Conservation (phyloP, 2,113 vertebrate genomes). For the Misgurnus anguillicaudatus region DNA sequence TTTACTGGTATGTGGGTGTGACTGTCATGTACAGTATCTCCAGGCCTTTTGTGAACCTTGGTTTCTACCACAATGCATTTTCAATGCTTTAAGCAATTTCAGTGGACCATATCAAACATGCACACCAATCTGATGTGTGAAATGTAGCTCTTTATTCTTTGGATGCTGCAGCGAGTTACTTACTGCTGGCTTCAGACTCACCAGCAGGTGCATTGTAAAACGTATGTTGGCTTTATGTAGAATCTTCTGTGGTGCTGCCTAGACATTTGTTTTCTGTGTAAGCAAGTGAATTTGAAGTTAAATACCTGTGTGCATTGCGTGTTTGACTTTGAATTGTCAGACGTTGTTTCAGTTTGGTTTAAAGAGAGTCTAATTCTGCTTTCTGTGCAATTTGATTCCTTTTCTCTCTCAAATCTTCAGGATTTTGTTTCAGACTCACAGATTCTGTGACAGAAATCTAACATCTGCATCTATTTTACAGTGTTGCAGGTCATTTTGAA, state of each 20-base stretch:
- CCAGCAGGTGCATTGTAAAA: not conserved
- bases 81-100: not conserved
- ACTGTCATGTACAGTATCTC: not conserved
- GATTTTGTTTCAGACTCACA: conserved; percentile 21
- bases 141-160: conserved; percentile 4
- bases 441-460: conserved; percentile 22
- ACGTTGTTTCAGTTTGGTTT: not conserved
- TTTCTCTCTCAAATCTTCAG: conserved; percentile 19
- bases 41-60: conserved; percentile 20
- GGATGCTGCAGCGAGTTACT: conserved; percentile 10
- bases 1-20: conserved; percentile 1
- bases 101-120: conserved; percentile 22
- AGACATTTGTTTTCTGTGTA: not conserved
- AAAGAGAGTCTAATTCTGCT: conserved; percentile 28
- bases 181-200: not conserved
- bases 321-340: conserved; percentile 28
- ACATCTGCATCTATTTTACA: not conserved
- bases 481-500: conserved; percentile 5
- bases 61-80: conserved; percentile 6
- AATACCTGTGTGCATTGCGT: not conserved
- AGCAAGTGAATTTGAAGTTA: not conserved
- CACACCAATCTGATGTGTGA: not conserved
- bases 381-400: conserved; percentile 25
- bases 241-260: conserved; percentile 1
- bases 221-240: not conserved